Evolutionary conservation across 2,113 vertebrate species (phyloP), one percentile per base, ranked within the genome.

Genomic region (Bubalus kerabau): DNA sequence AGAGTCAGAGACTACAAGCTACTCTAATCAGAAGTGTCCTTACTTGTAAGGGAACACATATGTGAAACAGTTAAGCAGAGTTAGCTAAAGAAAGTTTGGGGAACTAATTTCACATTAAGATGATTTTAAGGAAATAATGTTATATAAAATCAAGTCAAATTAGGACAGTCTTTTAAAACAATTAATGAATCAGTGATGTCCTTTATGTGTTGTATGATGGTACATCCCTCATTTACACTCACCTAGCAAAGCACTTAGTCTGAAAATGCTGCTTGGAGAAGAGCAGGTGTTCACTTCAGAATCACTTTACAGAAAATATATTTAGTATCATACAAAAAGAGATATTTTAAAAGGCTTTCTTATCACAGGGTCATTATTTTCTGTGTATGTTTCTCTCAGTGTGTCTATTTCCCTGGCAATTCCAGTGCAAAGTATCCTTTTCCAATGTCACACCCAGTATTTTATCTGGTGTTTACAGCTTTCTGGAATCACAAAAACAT

Each of bases 31-130:
- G 59, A 87, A 12, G 2, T 85, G 87, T 82, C 76, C 93, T 46
- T 62, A 60, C 64, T 97, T 98, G 83, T 95, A 97, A 94, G 28
- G 9, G 16, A 84, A 92, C 91, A 85, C 97, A 96, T 91, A 94
- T 15, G 23, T 89, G 26, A 88, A 93, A 93, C 46, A 82, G 10
- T 0, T 40, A 95, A 95, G 64, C 64, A 5, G 76, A 97, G 36
- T 40, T 87, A 54, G 21, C 28, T 94, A 95, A 97, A 91, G 40
- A 95, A 19, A 4, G 5, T 91, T 95, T 46, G 3, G 46, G 48
- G 54, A 97, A 90, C 9, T 91, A 48, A 16, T 84, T 56, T n/a
- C 36, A 36, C 56, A 64, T 76, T 96, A 98, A 87, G 14, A 96
- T 36, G 26, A 50, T 50, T 91, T 80, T 96, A 56, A 95, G 24